Evolutionary conservation across 2,888 invertebrate genomes (phyloP), one percentile per base, ranked within the genome.

Genomic region (Hydropsyche betteni): DNA sequence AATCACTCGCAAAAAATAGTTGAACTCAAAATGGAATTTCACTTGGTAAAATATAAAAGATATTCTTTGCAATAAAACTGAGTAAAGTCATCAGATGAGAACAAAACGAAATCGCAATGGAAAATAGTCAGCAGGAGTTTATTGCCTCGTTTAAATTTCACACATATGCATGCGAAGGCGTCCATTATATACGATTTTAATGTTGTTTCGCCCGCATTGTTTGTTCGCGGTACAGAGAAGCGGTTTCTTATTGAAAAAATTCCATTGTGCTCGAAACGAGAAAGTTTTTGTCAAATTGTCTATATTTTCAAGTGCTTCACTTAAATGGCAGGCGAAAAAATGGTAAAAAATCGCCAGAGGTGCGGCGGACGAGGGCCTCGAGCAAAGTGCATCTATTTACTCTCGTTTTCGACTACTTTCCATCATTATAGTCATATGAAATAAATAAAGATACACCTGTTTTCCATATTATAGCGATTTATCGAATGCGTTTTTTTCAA

Each of bases 381-480:
- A 38, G 61, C 72, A 58, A 72, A 72, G 55, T 72, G 72, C 72
- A 72, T 58, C 64, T 72, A 58, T 72, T 72, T 72, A 72, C 72
- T 58, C 72, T 72, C 58, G 34, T 72, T 72, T 72, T 58, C 55
- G 36, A 16, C 61, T 38, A 72, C 72, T 72, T 72, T 72, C 72
- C 72, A 72, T 61, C 51, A 53, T 38, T 14, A 69, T 69, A 38
- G 34, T 51, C 69, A 14, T 16, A n/a, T 6, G 10, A n/a, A 55
- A 55, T 14, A 55, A 16, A 55, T 14, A 55, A 24, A 58, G 16
- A 58, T 58, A 58, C 58, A 58, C 58, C 58, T 58, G 58, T 58
- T 58, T 58, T 58, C 58, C 58, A 58, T 58, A 58, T 58, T 24
- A 58, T 58, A 58, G 8, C 58, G 24, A 58, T 58, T 58, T 58